Conservation (phyloP, 2,888 invertebrate genomes). For the Megaustenia siamemsis region DNA sequence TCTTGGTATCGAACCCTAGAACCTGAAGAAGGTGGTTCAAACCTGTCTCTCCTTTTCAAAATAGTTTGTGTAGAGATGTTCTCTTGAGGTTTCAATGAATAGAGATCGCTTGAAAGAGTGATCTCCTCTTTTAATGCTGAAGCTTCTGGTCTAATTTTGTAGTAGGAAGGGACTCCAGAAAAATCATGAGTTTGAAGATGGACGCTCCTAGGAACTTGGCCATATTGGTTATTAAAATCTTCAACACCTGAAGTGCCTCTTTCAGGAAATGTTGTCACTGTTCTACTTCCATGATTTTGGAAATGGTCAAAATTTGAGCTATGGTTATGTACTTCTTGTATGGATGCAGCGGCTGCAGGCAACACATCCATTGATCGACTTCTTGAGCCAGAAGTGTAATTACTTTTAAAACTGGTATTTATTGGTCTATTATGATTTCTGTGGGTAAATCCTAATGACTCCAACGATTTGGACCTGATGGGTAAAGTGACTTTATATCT, state of each 20-base stretch:
- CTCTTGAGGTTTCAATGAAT: not conserved
- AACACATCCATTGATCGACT: conserved; percentile 31
- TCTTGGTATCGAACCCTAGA: conserved; percentile 46
- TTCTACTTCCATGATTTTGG: not conserved
- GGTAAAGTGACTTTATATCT: conserved; percentile 5
- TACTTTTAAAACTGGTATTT: not conserved
- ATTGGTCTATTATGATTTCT: not conserved
- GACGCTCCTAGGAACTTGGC: conserved; percentile 2
- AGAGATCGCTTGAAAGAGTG: not conserved
- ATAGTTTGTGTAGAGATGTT: conserved; percentile 7
- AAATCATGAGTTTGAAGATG: conserved; percentile 22
- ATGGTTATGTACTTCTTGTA: not conserved
- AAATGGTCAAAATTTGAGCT: not conserved
- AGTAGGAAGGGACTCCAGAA: conserved; percentile 14
- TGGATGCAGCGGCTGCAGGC: not conserved
- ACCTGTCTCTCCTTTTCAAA: conserved; percentile 14
- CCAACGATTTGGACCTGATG: conserved; percentile 37
- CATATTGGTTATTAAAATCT: not conserved
- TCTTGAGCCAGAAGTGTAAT: not conserved
- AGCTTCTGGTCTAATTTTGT: conserved; percentile 17
- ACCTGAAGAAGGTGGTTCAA: not conserved
- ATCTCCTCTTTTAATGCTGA: conserved; percentile 29
- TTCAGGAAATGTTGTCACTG: not conserved
- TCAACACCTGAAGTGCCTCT: not conserved
- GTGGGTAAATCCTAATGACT: not conserved